Evolutionary conservation across 2,113 vertebrate genomes (phyloP).

Genomic region (Pycnonotus jocosus): DNA sequence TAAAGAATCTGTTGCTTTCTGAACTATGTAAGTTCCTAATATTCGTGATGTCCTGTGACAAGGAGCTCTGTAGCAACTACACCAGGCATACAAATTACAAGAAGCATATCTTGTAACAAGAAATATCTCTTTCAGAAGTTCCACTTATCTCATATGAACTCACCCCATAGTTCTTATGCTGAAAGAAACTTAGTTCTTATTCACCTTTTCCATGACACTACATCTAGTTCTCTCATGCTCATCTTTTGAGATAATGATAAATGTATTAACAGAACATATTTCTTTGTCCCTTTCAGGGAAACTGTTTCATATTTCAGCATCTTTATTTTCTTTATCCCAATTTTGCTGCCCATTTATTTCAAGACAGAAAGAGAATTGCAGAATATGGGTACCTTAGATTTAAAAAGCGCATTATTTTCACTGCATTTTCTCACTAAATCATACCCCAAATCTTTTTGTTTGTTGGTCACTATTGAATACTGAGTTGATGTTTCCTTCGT

Average conservation of each 20-base stretch:
- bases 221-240: not conserved
- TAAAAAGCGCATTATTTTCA: not conserved
- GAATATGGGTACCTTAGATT: not conserved
- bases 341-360: not conserved
- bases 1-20: not conserved
- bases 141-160: not conserved
- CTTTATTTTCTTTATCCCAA: not conserved
- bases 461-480: not conserved
- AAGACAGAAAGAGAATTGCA: not conserved
- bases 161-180: fast-evolving
- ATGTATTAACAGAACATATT: not conserved
- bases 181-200: not conserved
- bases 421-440: not conserved
- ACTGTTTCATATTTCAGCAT: not conserved
- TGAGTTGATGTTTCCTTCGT: not conserved
- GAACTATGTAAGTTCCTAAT: not conserved
- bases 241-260: not conserved
- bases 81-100: not conserved
- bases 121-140: not conserved
- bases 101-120: not conserved
- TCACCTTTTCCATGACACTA: not conserved
- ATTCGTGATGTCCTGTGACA: not conserved
- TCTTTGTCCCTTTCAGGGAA: not conserved
- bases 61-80: not conserved
- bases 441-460: not conserved